Conservation (phyloP, 2,113 vertebrate species). For the Noturus placidus region DNA sequence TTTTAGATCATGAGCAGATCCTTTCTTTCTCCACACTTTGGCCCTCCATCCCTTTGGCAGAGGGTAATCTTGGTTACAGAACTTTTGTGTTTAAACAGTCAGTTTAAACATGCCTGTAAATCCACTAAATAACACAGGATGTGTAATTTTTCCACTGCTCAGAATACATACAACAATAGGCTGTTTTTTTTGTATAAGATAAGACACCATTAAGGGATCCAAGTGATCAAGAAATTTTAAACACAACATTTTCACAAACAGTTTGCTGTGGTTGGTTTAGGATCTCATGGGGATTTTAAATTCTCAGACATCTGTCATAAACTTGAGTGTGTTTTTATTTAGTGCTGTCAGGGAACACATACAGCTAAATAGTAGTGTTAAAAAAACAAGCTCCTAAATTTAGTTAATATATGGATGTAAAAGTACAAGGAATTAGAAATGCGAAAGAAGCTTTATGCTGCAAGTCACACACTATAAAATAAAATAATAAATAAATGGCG, state of each 20-base stretch:
- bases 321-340: neutral
- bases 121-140: neutral
- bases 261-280: conserved; percentile 3
- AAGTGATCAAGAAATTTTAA: neutral
- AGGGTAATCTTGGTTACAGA: too few relatives aligned
- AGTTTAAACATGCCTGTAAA: neutral
- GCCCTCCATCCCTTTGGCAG: too few relatives aligned
- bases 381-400: neutral
- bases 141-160: neutral
- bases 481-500: too few relatives aligned
- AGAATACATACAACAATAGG: neutral
- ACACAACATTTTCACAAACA: neutral
- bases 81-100: neutral
- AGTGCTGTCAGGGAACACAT: neutral
- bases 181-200: neutral
- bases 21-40: too few relatives aligned
- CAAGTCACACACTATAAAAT: neutral
- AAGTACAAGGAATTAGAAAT: neutral
- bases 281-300: conserved; percentile 11
- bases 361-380: neutral
- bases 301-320: conserved; percentile 26
- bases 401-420: neutral
- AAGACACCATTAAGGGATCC: neutral
- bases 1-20: too few relatives aligned
- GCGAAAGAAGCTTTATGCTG: neutral